Percentiles rank a stretch among this genome's conserved stretches.
phyloP scores from a whole-genome alignment of 2,113 vertebrate genomes.

The Trematomus loennbergii region DNA sequence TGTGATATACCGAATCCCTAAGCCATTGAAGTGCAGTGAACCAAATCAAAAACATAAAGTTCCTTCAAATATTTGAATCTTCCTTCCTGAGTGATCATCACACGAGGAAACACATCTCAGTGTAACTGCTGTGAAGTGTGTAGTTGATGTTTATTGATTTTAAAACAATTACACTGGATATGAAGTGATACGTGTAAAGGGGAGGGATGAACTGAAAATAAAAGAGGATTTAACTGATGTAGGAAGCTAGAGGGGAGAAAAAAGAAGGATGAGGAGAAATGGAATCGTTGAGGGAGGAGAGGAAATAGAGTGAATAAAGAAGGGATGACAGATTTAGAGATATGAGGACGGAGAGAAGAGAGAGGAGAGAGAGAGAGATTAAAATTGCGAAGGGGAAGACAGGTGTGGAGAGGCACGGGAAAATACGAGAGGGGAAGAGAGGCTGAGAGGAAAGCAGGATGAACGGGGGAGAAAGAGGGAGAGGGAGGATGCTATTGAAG shows the following conservation, averaged over 20 bases:
- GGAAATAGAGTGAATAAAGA: conserved; percentile 38
- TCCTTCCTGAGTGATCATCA: not conserved
- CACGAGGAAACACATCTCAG: not conserved
- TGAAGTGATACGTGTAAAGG: not conserved
- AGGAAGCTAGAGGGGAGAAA: not conserved
- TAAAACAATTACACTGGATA: not conserved
- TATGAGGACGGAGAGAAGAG: conserved; percentile 26
- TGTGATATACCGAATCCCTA: conserved; percentile 9
- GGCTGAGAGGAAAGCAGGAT: conserved; percentile 35
- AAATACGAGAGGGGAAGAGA: conserved; percentile 59
- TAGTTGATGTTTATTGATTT: not conserved
- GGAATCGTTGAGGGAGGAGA: not conserved
- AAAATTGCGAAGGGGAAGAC: conserved; percentile 62
- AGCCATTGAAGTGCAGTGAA: conserved; percentile 15
- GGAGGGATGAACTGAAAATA: not conserved
- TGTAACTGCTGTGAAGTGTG: not conserved
- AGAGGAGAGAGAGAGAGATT: conserved; percentile 27
- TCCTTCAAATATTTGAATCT: not conserved
- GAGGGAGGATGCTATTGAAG: conserved; percentile 21
- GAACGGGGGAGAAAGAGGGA: conserved; percentile 16
- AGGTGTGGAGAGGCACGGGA: conserved; percentile 40
- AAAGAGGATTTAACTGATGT: not conserved
- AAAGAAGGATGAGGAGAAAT: conserved; percentile 11
- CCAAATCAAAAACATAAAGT: not conserved
- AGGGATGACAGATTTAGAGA: conserved; percentile 62